Percentiles rank a stretch among this genome's conserved stretches.
Conservation (phyloP, 2,888 invertebrate species). For the Amiota minor region DNA sequence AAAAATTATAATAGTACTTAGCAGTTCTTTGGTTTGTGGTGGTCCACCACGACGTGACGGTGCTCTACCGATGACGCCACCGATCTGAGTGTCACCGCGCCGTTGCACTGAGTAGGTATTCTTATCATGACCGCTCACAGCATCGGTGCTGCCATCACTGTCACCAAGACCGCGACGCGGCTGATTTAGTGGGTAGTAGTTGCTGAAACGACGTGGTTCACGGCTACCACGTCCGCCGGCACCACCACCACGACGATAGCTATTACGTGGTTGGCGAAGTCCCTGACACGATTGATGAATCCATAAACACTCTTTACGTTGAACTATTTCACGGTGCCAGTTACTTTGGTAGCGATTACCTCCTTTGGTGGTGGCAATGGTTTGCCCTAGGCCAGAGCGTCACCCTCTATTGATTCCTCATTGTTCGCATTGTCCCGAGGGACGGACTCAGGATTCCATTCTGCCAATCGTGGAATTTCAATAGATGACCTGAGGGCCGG, state of each 20-base stretch:
- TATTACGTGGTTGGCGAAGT: constrained; percentile 61
- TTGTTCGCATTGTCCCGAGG: too few relatives aligned
- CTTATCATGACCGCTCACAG: constrained; percentile 67
- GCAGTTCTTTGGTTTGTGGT: too few relatives aligned
- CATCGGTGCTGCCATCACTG: constrained; percentile 66
- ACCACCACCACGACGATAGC: constrained; percentile 61
- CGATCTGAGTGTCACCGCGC: constrained; percentile 65
- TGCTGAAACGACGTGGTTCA: constrained; percentile 62
- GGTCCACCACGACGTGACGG: constrained; percentile 74
- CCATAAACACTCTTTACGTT: constrained; percentile 98
- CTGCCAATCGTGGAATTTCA: too few relatives aligned
- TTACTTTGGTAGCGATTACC: constrained; percentile 94
- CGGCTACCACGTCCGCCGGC: constrained; percentile 54
- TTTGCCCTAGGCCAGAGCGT: constrained; percentile 65
- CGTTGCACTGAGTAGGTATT: constrained; percentile 74
- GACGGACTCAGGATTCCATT: too few relatives aligned
- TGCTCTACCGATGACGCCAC: constrained; percentile 66
- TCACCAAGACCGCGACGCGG: constrained; percentile 63
- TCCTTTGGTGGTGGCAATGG: constrained; percentile 80
- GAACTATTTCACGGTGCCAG: constrained; percentile 99
- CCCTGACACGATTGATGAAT: constrained; percentile 88
- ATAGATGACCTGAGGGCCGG: too few relatives aligned
- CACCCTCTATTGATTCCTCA: too few relatives aligned
- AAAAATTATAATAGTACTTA: too few relatives aligned
- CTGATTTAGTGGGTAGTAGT: constrained; percentile 67